phyloP scores from a whole-genome alignment of 30 jellyfish, hydroid and myxozoan species.

The Hydra vulgaris region DNA sequence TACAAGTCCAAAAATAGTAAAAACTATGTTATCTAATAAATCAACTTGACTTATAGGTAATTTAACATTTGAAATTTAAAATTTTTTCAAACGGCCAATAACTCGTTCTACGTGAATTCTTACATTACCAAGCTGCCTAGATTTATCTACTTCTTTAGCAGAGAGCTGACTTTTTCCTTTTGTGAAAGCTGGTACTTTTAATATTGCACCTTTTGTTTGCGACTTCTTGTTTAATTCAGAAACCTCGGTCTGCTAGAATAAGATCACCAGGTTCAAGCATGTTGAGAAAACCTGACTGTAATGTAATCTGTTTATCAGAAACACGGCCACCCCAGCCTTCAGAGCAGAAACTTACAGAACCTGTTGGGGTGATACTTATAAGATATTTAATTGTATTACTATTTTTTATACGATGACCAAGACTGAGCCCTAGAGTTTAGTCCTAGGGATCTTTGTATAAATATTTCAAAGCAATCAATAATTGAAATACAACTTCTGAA shows the following conservation, averaged over 20 bases:
- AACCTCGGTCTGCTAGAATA: neutral
- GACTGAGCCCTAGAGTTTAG: neutral
- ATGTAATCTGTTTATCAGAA: slow-evolving; percentile 1
- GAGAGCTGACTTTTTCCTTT: too few species aligned
- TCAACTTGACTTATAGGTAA: too few species aligned
- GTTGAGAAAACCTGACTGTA: neutral
- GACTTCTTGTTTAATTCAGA: too few species aligned
- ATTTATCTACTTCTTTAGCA: too few species aligned
- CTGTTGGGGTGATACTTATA: neutral
- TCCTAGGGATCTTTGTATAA: neutral
- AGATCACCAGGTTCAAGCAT: neutral
- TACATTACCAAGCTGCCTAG: too few species aligned
- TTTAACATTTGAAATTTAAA: too few species aligned
- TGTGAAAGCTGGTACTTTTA: too few species aligned
- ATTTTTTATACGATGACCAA: neutral
- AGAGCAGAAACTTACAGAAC: neutral
- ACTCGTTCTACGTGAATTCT: too few species aligned
- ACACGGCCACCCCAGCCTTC: neutral
- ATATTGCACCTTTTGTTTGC: too few species aligned
- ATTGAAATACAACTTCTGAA: neutral
- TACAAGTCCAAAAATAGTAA: too few species aligned
- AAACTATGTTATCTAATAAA: too few species aligned
- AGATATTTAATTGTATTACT: neutral
- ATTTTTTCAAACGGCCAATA: too few species aligned
- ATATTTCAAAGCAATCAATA: neutral